Conservation (phyloP, 2,113 vertebrate species). For the Grus americana region DNA sequence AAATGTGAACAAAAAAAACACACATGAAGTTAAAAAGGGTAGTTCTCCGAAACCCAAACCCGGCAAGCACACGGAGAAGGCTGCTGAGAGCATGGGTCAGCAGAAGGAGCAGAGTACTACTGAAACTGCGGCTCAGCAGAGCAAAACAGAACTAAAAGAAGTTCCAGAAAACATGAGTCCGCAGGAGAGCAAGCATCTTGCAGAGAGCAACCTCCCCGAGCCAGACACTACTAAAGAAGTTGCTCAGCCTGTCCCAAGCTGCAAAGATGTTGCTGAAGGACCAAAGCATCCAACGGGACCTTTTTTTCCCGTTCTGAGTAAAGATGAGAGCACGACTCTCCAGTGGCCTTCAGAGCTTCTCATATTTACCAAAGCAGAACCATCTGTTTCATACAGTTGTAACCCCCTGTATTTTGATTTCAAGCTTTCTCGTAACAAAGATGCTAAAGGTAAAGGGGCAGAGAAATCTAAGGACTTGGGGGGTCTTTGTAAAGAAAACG, state of each 20-base stretch:
- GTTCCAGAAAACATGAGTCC: neutral
- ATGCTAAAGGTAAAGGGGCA: slow-evolving; percentile 72
- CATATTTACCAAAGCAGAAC: slow-evolving; percentile 91
- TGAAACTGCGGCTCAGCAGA: slow-evolving; percentile 29
- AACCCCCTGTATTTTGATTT: slow-evolving; percentile 99
- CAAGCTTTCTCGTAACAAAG: slow-evolving; percentile 93
- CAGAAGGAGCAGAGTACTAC: slow-evolving; percentile 66
- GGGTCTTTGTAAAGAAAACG: slow-evolving; percentile 43
- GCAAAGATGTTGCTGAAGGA: slow-evolving; percentile 73
- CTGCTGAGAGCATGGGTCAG: neutral
- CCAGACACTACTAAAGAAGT: slow-evolving; percentile 53
- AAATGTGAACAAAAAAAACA: slow-evolving; percentile 56
- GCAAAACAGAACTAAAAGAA: slow-evolving; percentile 63
- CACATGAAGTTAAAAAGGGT: slow-evolving; percentile 60
- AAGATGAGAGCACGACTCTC: slow-evolving; percentile 94
- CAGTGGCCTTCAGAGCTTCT: slow-evolving; percentile 98
- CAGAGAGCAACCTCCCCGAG: neutral
- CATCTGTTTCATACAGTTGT: slow-evolving; percentile 95
- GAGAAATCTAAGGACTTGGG: slow-evolving; percentile 70
- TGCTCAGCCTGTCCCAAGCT: slow-evolving; percentile 29
- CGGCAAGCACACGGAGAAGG: slow-evolving; percentile 67
- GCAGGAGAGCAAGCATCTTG: slow-evolving; percentile 47
- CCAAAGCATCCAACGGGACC: slow-evolving; percentile 88
- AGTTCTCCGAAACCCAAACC: slow-evolving; percentile 74
- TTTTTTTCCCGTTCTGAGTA: slow-evolving; percentile 94